Evolutionary conservation across 2,113 vertebrate genomes (phyloP).

Genomic region (Oplegnathus fasciatus): DNA sequence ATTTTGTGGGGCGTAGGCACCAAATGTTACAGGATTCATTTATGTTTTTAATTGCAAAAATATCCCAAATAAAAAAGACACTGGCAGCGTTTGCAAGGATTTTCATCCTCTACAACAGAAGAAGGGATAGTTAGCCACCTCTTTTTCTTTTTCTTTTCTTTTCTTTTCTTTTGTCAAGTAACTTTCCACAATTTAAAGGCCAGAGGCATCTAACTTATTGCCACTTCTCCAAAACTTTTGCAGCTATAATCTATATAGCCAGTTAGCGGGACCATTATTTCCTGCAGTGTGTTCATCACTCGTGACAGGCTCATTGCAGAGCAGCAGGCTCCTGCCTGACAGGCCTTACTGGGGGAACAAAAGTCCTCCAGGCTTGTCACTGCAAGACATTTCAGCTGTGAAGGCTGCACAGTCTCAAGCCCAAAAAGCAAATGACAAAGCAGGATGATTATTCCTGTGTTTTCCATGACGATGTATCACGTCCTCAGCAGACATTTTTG

Average conservation of each 20-base stretch:
- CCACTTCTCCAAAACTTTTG: slow-evolving; percentile 38
- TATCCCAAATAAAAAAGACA: not conserved
- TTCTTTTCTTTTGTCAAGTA: not conserved
- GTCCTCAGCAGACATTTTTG: slow-evolving; percentile 46
- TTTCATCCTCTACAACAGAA: not conserved
- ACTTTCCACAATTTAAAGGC: slow-evolving; percentile 30
- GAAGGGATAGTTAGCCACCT: not conserved
- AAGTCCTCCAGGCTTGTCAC: slow-evolving; percentile 60
- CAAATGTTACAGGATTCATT: not conserved
- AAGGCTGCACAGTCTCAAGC: slow-evolving; percentile 43
- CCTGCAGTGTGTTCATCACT: slow-evolving; percentile 68
- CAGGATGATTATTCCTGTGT: slow-evolving; percentile 47
- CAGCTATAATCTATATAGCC: slow-evolving; percentile 54
- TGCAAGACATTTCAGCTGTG: slow-evolving; percentile 52
- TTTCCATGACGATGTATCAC: slow-evolving; percentile 50
- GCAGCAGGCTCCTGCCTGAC: slow-evolving; percentile 64
- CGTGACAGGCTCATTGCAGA: slow-evolving; percentile 63
- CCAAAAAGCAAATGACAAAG: slow-evolving; percentile 58
- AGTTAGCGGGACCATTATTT: slow-evolving; percentile 60
- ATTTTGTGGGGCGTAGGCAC: not conserved
- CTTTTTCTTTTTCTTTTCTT: not conserved
- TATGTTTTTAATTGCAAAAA: not conserved
- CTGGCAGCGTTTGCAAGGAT: not conserved
- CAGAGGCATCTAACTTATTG: slow-evolving; percentile 20
- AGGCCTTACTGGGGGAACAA: slow-evolving; percentile 63